Base-by-base conservation (phyloP, 2,113 vertebrate species). In the Prochilodus magdalenae region DNA sequence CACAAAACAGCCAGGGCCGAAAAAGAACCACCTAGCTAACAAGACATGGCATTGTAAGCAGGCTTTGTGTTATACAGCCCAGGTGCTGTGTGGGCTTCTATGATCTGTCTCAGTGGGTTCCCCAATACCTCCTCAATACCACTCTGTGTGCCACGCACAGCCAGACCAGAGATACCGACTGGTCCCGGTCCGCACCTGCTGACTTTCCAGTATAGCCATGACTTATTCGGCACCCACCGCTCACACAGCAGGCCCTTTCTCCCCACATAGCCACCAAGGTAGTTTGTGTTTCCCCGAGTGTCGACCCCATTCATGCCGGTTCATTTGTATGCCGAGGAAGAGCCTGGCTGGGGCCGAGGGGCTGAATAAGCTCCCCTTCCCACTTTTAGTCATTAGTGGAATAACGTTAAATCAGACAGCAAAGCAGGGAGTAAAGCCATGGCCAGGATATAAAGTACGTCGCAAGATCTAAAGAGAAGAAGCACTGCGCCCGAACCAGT, bases 321-420 rank as follows among this genome's bases (percentile, higher is more conserved):
- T 93, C 90, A 93, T 94, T 93, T 92, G 92, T 93, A 92, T 93
- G 89, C 91, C 22, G 85, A 18, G 80, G 84, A 90, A 89, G 83
- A 36, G 81, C 26, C 85, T 85, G 69, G 87, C 87, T 65, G 63
- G 90, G 89, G 90, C 88, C 83, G 80, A 87, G 83, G 81, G 82
- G 82, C 88, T 91, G 93, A 93, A 92, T 91, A 84, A 91, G 85
- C 84, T 86, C 89, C 89, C 87, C 81, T 82, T 83, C 89, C 91
- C 73, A 55, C 83, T 85, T 78, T 89, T 88, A 86, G 87, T 83
- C 87, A 86, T 84, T 88, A 87, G 87, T 82, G 82, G 83, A 77
- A 86, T 83, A 87, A 30, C 88, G 73, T 82, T 84, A 83, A 83
- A 87, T 89, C 91, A 89, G 88, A 90, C 90, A 83, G 88, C 87